phyloP scores from a whole-genome alignment of 2,888 invertebrate genomes.

The Anaspis maculata region DNA sequence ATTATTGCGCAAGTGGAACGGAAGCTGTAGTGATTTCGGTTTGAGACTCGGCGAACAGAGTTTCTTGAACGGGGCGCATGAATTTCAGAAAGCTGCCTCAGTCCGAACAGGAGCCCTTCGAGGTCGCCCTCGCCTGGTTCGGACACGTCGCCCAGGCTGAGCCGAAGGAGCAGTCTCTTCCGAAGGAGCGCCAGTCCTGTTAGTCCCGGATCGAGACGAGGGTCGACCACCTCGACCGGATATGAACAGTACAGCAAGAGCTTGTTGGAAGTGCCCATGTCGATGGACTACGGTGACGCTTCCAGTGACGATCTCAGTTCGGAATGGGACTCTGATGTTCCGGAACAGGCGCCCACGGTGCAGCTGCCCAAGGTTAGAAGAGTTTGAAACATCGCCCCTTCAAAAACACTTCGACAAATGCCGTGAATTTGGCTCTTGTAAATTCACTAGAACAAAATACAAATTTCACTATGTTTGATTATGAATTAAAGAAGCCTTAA shows the following conservation, averaged over 20 bases:
- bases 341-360: conserved; percentile 42
- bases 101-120: no score
- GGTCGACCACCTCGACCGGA: conserved; percentile 38
- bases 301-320: conserved; percentile 86
- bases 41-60: no score
- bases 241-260: conserved; percentile 76
- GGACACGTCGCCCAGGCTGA: conserved; percentile 20
- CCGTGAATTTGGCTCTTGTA: no score
- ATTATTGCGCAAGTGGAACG: no score
- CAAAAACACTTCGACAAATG: no score
- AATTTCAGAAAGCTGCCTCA: no score
- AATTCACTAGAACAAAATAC: no score
- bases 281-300: conserved; percentile 78
- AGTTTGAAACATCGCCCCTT: no score
- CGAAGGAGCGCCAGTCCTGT: conserved; percentile 30
- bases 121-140: conserved; percentile 30
- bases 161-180: conserved; percentile 27
- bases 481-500: no score
- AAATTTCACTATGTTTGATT: no score
- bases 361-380: conserved; percentile 10
- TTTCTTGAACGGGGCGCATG: no score
- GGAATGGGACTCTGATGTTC: conserved; percentile 83
- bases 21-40: no score
- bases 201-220: conserved; percentile 28
- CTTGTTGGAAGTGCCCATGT: conserved; percentile 66